Percentiles rank a stretch among this genome's conserved stretches.
Evolutionary conservation across 2,113 vertebrate species (phyloP).

Genomic region (Bos indicus): DNA sequence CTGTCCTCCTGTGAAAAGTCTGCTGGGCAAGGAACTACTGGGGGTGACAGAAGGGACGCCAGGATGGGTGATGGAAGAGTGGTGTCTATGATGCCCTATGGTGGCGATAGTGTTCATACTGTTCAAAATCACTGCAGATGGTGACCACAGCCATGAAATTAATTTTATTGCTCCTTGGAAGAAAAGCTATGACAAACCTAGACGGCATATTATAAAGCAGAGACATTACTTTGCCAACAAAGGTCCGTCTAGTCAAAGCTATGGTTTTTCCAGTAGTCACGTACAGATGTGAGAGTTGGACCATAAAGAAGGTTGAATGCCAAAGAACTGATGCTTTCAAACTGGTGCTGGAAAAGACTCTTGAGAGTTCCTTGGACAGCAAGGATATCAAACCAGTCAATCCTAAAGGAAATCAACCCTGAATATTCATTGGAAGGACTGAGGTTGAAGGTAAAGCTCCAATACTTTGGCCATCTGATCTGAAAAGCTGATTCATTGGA

Average conservation of each 20-base stretch:
- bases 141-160: background rate
- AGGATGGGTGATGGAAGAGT: background rate
- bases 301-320: background rate
- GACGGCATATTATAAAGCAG: background rate
- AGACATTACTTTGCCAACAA: background rate
- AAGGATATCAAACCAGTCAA: background rate
- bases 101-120: background rate
- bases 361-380: background rate
- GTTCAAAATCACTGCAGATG: background rate
- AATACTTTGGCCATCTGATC: background rate
- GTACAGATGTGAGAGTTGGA: background rate
- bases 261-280: background rate
- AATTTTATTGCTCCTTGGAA: background rate
- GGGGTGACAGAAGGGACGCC: accelerated
- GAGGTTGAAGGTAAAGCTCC: background rate
- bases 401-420: background rate
- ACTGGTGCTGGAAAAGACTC: background rate
- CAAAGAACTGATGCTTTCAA: background rate
- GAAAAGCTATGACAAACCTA: background rate
- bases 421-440: background rate
- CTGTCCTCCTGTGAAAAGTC: background rate
- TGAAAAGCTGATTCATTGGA: background rate
- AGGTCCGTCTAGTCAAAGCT: background rate
- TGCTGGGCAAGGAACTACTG: background rate
- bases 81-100: background rate